phyloP scores from a whole-genome alignment of 2,888 invertebrate genomes.

The Phalera bucephala region DNA sequence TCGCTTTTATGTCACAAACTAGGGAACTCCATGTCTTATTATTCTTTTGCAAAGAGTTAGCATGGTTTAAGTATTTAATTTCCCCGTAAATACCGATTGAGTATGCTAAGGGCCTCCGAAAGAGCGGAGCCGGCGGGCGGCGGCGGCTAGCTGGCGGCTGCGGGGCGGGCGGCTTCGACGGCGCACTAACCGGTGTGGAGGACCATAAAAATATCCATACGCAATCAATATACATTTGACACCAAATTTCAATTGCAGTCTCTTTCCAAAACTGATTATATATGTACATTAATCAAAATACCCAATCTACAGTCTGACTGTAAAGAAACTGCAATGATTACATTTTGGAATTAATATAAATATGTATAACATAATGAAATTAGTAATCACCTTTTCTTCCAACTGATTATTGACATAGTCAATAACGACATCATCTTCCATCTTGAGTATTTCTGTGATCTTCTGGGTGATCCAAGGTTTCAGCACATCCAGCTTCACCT shows the following conservation, averaged over 20 bases:
- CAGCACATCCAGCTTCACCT: slow-evolving; percentile 98
- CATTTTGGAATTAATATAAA: slow-evolving; percentile 59
- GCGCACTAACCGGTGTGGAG: slow-evolving; percentile 79
- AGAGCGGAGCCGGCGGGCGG: slow-evolving; percentile 69
- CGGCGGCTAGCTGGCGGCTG: slow-evolving; percentile 63
- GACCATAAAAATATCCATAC: slow-evolving; percentile 83
- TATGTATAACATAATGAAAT: slow-evolving; percentile 31
- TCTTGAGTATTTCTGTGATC: slow-evolving; percentile 97
- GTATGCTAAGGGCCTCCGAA: slow-evolving; percentile 79
- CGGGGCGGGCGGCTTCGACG: slow-evolving; percentile 66
- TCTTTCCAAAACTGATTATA: slow-evolving; percentile 41
- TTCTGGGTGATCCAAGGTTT: slow-evolving; percentile 99
- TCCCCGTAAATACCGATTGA: slow-evolving; percentile 83
- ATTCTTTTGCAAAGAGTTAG: slow-evolving; percentile 62
- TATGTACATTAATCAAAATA: slow-evolving; percentile 9
- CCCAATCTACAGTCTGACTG: slow-evolving; percentile 26
- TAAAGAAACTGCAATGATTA: slow-evolving; percentile 82
- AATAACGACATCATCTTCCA: slow-evolving; percentile 99
- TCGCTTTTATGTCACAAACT: slow-evolving; percentile 34
- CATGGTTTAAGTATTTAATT: slow-evolving; percentile 77
- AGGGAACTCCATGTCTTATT: slow-evolving; percentile 57
- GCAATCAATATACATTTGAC: slow-evolving; percentile 80
- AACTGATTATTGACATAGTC: slow-evolving; percentile 99
- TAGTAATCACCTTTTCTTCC: slow-evolving; percentile 91
- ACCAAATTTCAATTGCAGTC: slow-evolving; percentile 77